These are phyloP conservation scores for Metellina segmentata DNA, from an alignment of 2,888 invertebrate species.

Conservation along the genomic window DNA sequence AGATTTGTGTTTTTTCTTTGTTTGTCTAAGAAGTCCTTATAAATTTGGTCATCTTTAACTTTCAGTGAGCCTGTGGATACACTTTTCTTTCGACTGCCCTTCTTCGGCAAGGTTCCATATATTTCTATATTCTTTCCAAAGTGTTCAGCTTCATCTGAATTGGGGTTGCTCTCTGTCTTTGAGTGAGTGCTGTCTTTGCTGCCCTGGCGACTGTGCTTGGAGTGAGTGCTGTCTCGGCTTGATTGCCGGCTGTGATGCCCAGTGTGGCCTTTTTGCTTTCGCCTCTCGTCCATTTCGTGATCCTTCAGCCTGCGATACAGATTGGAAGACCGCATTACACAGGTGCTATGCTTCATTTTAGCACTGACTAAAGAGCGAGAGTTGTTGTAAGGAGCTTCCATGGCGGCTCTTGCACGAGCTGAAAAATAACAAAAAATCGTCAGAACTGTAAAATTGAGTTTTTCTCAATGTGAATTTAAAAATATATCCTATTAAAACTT, in stretches of 20 bases:
- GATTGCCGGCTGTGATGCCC: conserved; percentile 84
- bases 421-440: conserved; percentile 8
- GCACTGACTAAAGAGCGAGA: conserved; percentile 94
- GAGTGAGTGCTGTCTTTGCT: conserved; percentile 77
- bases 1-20: conserved; percentile 69
- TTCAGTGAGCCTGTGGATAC: conserved; percentile 71
- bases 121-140: conserved; percentile 84
- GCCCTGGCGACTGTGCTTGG: conserved; percentile 78
- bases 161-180: conserved; percentile 58
- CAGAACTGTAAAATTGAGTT: not conserved
- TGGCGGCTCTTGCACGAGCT: conserved; percentile 90
- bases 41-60: conserved; percentile 77
- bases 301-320: conserved; percentile 88
- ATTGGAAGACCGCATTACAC: conserved; percentile 93
- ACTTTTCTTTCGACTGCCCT: conserved; percentile 84
- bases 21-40: conserved; percentile 75
- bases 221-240: conserved; percentile 83
- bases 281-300: conserved; percentile 77
- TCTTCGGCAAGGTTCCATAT: conserved; percentile 94
- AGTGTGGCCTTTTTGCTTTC: conserved; percentile 72
- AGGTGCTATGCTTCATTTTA: conserved; percentile 96
- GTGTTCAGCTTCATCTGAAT: conserved; percentile 63
- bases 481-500: not conserved
- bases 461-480: too few relatives aligned
- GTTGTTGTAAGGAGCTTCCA: conserved; percentile 96